Conservation (phyloP, 2,797 vertebrate genomes). For the Pangasius macronema region DNA sequence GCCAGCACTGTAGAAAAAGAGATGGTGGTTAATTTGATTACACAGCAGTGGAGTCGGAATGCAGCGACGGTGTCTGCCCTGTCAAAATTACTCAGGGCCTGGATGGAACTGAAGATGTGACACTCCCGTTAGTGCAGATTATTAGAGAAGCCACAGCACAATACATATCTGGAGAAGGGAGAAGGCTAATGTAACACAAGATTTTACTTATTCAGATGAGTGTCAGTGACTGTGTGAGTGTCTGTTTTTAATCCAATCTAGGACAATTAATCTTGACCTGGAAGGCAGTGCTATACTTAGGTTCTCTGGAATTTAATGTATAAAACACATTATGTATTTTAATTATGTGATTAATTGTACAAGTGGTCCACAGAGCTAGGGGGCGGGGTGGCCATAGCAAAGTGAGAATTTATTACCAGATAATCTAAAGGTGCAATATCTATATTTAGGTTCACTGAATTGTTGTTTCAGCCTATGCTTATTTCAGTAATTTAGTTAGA, state of each 20-base stretch:
- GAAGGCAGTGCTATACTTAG: not conserved
- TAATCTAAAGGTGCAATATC: not conserved
- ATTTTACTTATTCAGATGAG: not conserved
- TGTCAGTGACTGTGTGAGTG: not conserved
- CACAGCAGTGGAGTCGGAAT: conserved; percentile 50
- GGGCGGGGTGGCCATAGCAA: not conserved
- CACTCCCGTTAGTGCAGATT: not conserved
- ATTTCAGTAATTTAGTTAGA: not conserved
- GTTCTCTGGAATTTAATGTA: not conserved
- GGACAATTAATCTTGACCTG: not conserved
- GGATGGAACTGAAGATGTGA: conserved; percentile 1
- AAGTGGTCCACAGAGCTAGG: not conserved
- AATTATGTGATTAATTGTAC: not conserved
- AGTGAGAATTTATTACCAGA: not conserved
- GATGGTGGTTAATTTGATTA: conserved; percentile 60
- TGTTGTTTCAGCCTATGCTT: not conserved
- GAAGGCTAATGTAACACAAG: not conserved
- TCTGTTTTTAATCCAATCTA: not conserved
- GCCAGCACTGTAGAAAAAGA: conserved; percentile 45
- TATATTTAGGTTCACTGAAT: not conserved
- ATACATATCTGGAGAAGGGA: conserved; percentile 5
- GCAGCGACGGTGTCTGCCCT: conserved; percentile 26
- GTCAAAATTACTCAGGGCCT: conserved; percentile 42
- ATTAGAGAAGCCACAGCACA: not conserved
- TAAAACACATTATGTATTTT: not conserved